Conservation (phyloP, 2,113 vertebrate species). For the Tupaia tana region DNA sequence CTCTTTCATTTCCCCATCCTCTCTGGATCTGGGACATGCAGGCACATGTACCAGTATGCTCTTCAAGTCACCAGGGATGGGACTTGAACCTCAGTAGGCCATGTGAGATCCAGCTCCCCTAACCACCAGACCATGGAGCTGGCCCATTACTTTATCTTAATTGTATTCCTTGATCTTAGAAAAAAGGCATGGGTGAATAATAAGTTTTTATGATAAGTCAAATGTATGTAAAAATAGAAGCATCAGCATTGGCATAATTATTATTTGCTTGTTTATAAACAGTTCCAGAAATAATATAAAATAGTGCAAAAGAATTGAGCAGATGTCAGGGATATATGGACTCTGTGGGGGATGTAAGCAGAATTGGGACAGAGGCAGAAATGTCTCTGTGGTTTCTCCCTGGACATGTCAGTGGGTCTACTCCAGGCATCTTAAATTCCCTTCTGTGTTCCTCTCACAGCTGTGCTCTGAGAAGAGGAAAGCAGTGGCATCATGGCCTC, state of each 20-base stretch:
- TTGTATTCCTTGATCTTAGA: constrained; percentile 45
- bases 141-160: background rate
- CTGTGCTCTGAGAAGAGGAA: background rate
- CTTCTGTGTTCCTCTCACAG: background rate
- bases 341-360: background rate
- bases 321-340: background rate
- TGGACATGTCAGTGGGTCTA: background rate
- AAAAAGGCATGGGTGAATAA: background rate
- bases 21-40: no score
- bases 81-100: no score
- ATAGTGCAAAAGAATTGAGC: background rate
- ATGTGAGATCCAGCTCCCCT: no score
- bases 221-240: constrained; percentile 13
- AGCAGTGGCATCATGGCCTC: background rate
- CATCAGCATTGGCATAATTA: background rate
- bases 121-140: no score
- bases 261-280: background rate
- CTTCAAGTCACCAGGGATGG: no score
- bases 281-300: constrained; percentile 47
- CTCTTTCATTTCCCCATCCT: no score
- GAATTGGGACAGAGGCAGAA: background rate
- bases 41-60: no score
- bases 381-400: background rate
- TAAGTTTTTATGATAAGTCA: constrained; percentile 18
- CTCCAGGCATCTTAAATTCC: background rate